These are phyloP conservation scores for Trichoplusia ni DNA, from an alignment of 1,140 invertebrate species.

Conservation along the genomic window DNA sequence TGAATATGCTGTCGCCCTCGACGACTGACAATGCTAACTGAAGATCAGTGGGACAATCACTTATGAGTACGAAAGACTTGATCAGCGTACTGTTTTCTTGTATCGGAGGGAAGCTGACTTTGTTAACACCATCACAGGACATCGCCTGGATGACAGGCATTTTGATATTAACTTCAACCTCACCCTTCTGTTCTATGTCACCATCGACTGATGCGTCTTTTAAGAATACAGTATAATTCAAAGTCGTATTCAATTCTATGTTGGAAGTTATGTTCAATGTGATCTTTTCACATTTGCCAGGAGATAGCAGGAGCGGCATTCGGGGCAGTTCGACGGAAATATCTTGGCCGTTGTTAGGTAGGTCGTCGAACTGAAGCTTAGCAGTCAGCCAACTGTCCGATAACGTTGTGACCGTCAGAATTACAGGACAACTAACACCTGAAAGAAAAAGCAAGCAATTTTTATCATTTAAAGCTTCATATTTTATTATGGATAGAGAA, in stretches of 20 bases:
- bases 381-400: conserved; percentile 70
- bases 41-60: conserved; percentile 66
- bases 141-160: conserved; percentile 68
- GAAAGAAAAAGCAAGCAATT: conserved; percentile 38
- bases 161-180: conserved; percentile 57
- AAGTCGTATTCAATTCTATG: conserved; percentile 52
- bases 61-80: conserved; percentile 65
- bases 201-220: conserved; percentile 65
- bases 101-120: conserved; percentile 56
- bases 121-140: conserved; percentile 66
- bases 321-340: conserved; percentile 65
- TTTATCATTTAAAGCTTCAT: no score
- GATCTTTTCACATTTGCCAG: conserved; percentile 65
- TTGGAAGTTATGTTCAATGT: conserved; percentile 64
- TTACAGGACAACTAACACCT: conserved; percentile 57
- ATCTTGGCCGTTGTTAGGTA: conserved; percentile 46
- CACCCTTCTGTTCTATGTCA: conserved; percentile 55
- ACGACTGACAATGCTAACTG: conserved; percentile 59
- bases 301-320: conserved; percentile 63
- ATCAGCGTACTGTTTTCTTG: conserved; percentile 54
- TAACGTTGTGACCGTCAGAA: conserved; percentile 56
- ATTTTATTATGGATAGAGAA: no score
- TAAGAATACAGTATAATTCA: conserved; percentile 58
- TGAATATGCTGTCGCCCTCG: conserved; percentile 59
- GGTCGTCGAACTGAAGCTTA: conserved; percentile 56